Evolutionary conservation across 2,888 invertebrate genomes (phyloP), one percentile per base, ranked within the genome.

Genomic region (Auanema freiburgensis): DNA sequence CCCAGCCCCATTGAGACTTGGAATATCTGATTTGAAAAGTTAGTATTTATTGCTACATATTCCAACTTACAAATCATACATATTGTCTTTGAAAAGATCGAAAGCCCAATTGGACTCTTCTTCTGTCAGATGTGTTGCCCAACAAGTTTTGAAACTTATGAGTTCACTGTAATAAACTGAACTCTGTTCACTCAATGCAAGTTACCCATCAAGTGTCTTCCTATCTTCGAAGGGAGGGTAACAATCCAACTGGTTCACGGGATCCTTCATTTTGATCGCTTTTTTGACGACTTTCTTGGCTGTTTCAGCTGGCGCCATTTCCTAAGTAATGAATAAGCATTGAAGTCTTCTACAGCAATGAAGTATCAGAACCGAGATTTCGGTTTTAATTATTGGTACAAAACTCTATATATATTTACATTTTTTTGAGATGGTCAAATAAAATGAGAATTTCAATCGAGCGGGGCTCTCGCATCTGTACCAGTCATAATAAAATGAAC

Each of bases 1-100:
- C 86, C 85, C 85, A 87, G n/a, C 86, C 87, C 85, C 86, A 86
- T 0, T 90, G 89, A 84, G 90, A 90, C n/a, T 88, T 87, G 79
- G 90, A 89, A 75, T 87, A 87, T 61, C 86, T 86, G 49, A 42
- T 40, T 42, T 18, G 6, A 42, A 50, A 58, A 2, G 46, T 14
- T 63, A 42, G 6, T 49, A 16, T 1, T 40, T 4, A 57, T 43
- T 55, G 5, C 52, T 23, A 53, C 14, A 41, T 8, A 24, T n/a
- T 25, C 11, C 33, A n/a, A 57, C 78, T 67, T 25, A 79, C 79
- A 81, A 63, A 33, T 69, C 69, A 24, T 60, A 41, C 81, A 81
- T 81, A 58, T 81, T 81, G 8, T 49, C 46, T 49, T 69, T 65
- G 71, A 81, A 81, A 11, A 81, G 67, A 8, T 67, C 68, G 55